Conservation (phyloP, 2,113 vertebrate genomes). For the Chiloscyllium plagiosum region DNA sequence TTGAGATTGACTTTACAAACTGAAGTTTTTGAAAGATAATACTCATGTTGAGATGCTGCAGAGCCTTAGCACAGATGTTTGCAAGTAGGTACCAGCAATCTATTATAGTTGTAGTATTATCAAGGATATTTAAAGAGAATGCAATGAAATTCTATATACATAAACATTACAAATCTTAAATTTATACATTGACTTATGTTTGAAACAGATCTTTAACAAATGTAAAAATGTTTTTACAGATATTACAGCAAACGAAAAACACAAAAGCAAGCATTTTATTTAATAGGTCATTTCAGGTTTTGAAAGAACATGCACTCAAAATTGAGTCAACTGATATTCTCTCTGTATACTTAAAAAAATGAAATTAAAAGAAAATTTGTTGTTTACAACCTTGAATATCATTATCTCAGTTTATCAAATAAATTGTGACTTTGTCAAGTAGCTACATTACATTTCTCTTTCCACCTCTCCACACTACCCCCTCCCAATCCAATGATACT, state of each 20-base stretch:
- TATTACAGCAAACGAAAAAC: not conserved
- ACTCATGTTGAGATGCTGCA: not conserved
- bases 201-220: not conserved
- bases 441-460: slow-evolving; percentile 47
- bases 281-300: not conserved
- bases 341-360: slow-evolving; percentile 40
- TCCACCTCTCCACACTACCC: not conserved
- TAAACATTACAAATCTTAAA: not conserved
- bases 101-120: not conserved
- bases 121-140: not conserved
- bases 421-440: slow-evolving; percentile 45
- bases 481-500: slow-evolving; percentile 45
- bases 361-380: slow-evolving; percentile 39
- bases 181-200: not conserved
- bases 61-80: not conserved
- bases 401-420: slow-evolving; percentile 57
- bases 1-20: not conserved
- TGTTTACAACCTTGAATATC: slow-evolving; percentile 48
- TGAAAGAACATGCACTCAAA: slow-evolving; percentile 9
- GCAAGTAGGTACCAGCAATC: not conserved
- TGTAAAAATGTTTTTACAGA: not conserved
- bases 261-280: slow-evolving; percentile 6
- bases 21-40: not conserved
- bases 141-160: not conserved
- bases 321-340: slow-evolving; percentile 43